phyloP scores from a whole-genome alignment of 2,888 invertebrate species.

The Sturmia bella region DNA sequence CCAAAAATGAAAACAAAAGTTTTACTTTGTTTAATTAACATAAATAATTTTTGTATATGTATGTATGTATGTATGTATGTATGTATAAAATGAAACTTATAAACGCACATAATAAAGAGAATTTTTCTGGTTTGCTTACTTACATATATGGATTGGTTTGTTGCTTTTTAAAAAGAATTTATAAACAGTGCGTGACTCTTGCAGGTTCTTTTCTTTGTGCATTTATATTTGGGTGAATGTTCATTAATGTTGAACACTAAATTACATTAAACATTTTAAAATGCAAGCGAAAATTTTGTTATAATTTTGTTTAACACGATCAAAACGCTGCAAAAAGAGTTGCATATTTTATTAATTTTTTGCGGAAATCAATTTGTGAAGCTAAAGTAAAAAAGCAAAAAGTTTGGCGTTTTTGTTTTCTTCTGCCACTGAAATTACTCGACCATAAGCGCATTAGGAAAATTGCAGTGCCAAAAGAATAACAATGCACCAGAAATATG shows the following conservation, averaged over 20 bases:
- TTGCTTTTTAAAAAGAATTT: constrained; percentile 52
- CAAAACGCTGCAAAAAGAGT: no score
- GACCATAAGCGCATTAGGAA: no score
- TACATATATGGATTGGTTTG: constrained; percentile 49
- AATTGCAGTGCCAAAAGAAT: no score
- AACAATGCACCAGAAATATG: no score
- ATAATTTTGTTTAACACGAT: neutral
- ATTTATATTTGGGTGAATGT: constrained; percentile 9
- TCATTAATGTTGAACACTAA: constrained; percentile 27
- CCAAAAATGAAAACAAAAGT: constrained; percentile 63
- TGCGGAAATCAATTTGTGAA: no score
- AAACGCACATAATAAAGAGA: constrained; percentile 24
- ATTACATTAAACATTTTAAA: constrained; percentile 4
- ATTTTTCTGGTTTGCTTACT: constrained; percentile 32
- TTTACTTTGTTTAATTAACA: constrained; percentile 60
- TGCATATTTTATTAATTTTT: no score
- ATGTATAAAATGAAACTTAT: constrained; percentile 41
- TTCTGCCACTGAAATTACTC: no score
- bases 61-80: neutral
- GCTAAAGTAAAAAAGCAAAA: no score
- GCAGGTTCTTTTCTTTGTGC: constrained; percentile 35
- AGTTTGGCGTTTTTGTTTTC: no score
- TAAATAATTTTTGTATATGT: constrained; percentile 36
- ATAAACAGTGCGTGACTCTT: constrained; percentile 59
- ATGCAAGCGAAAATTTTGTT: neutral